Conservation (phyloP, 64 coral and sea anemone genomes). For the Stylophora pistillata region DNA sequence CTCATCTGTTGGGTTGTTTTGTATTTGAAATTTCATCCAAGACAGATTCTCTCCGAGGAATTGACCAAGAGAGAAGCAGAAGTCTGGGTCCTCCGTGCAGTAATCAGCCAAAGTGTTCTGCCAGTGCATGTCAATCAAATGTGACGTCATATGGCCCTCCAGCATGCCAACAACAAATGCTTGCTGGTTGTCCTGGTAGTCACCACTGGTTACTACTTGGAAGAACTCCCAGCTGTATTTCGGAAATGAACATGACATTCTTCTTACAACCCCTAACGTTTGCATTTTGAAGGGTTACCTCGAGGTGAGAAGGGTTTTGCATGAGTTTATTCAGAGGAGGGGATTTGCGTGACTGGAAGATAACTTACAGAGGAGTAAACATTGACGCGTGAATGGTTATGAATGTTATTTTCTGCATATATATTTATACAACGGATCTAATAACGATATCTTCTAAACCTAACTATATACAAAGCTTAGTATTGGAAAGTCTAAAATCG, state of each 20-base stretch:
- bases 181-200: constrained; percentile 51
- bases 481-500: no score
- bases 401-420: no score
- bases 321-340: no score
- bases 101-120: constrained; percentile 58
- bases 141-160: constrained; percentile 83
- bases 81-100: constrained; percentile 62
- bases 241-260: background rate
- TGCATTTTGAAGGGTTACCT: no score
- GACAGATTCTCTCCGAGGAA: constrained; percentile 56
- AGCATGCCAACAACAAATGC: constrained; percentile 70
- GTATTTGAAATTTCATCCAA: constrained; percentile 49
- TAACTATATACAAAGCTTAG: no score
- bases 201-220: constrained; percentile 63
- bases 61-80: constrained; percentile 52
- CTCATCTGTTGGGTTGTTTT: constrained; percentile 29
- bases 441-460: no score
- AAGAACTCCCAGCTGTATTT: constrained; percentile 64
- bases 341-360: no score
- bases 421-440: no score
- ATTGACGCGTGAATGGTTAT: no score
- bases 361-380: no score
- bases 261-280: background rate
- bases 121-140: constrained; percentile 64
- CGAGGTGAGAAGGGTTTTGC: no score